These are phyloP conservation scores for Saccostrea cuccullata DNA, from an alignment of 1,140 invertebrate species.

Conservation along the genomic window DNA sequence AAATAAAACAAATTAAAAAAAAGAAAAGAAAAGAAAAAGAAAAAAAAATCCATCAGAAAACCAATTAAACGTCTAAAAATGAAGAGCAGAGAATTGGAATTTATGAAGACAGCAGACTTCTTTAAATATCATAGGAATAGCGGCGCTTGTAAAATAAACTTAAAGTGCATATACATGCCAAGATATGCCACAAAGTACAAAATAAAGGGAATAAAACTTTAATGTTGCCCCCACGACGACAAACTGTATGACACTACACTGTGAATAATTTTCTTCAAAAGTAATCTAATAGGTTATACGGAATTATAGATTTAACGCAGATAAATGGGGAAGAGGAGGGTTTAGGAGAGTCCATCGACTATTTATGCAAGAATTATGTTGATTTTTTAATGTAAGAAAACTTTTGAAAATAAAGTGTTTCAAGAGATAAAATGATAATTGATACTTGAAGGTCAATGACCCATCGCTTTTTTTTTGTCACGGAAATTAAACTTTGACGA, in stretches of 20 bases:
- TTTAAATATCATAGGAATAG: not conserved
- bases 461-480: no score
- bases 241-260: not conserved
- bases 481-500: no score
- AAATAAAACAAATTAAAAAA: no score
- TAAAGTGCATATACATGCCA: slow-evolving; percentile 12
- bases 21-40: no score
- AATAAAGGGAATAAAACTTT: not conserved
- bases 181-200: not conserved
- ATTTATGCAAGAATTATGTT: no score
- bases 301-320: not conserved
- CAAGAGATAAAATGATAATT: no score
- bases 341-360: no score
- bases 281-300: not conserved
- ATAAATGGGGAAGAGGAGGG: not conserved
- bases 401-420: no score
- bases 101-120: not conserved
- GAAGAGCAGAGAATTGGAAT: not conserved
- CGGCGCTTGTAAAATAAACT: not conserved
- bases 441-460: no score
- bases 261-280: not conserved
- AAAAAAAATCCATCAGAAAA: not conserved
- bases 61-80: not conserved
- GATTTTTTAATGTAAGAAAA: no score
- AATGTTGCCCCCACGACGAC: not conserved